Percentiles rank a stretch among this genome's conserved stretches.
Evolutionary conservation across 2,113 vertebrate genomes (phyloP).

Genomic region (Boulengeromyrus knoepffleri): DNA sequence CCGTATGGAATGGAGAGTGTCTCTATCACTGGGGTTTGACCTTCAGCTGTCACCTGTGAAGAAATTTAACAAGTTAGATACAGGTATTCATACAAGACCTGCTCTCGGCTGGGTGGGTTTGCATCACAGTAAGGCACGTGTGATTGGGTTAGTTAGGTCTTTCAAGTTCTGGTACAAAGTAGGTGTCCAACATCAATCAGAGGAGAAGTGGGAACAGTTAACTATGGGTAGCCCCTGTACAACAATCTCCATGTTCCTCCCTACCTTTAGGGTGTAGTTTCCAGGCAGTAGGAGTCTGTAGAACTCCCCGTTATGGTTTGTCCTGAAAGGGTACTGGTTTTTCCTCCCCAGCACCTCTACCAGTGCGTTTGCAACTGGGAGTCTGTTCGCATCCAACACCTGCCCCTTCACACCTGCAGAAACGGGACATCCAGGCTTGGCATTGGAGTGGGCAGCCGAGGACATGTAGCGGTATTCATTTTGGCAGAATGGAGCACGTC

Average conservation of each 20-base stretch:
- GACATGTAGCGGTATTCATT: neutral
- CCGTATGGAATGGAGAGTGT: conserved; percentile 41
- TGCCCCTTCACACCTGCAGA: conserved; percentile 82
- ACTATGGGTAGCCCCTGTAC: conserved; percentile 26
- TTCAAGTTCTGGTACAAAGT: neutral
- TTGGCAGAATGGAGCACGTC: neutral
- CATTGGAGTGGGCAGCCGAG: neutral
- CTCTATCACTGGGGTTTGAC: conserved; percentile 43
- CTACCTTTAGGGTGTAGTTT: conserved; percentile 76
- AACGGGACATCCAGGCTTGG: conserved; percentile 4
- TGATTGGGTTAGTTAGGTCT: neutral
- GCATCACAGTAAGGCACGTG: neutral
- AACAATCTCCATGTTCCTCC: conserved; percentile 23
- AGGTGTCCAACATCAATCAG: neutral
- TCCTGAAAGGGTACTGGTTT: conserved; percentile 77
- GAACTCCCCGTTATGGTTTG: conserved; percentile 78
- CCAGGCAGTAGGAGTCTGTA: conserved; percentile 85
- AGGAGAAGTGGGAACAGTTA: neutral
- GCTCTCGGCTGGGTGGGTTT: neutral
- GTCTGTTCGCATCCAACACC: conserved; percentile 62
- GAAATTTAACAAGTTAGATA: neutral
- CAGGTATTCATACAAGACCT: neutral
- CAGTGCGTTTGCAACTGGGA: conserved; percentile 64
- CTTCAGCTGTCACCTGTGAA: conserved; percentile 49
- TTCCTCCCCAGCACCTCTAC: conserved; percentile 73